Conservation (phyloP, 2,888 invertebrate species). For the Adineta ricciae region DNA sequence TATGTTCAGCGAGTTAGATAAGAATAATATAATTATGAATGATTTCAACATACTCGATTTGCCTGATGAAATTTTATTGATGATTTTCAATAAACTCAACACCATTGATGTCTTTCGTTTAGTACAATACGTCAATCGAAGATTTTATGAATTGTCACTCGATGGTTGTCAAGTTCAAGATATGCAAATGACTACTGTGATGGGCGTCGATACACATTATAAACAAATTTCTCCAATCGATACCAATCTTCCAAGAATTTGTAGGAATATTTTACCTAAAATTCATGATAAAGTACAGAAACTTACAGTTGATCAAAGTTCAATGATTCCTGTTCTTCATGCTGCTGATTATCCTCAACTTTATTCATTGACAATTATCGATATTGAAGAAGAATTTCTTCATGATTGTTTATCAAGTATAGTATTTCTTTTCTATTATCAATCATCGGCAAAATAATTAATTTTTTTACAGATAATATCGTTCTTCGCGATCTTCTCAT, state of each 20-base stretch:
- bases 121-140: not conserved
- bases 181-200: not conserved
- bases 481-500: not conserved
- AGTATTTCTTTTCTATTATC: not conserved
- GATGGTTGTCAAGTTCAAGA: not conserved
- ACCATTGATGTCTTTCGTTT: not conserved
- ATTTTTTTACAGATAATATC: not conserved
- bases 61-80: not conserved
- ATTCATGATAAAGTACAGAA: not conserved
- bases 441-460: not conserved
- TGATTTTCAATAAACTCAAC: not conserved
- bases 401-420: not conserved
- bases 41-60: not conserved
- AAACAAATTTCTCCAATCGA: not conserved
- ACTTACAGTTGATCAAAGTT: not conserved
- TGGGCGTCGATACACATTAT: not conserved
- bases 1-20: not conserved
- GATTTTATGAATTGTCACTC: not conserved
- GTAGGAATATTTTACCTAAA: not conserved
- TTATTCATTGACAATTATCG: not conserved
- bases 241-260: not conserved
- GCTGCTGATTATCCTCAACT: not conserved
- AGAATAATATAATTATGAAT: not conserved
- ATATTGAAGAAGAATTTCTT: not conserved
- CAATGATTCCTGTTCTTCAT: not conserved